phyloP scores from a whole-genome alignment of 2,113 vertebrate species.

The Erinaceus europaeus region DNA sequence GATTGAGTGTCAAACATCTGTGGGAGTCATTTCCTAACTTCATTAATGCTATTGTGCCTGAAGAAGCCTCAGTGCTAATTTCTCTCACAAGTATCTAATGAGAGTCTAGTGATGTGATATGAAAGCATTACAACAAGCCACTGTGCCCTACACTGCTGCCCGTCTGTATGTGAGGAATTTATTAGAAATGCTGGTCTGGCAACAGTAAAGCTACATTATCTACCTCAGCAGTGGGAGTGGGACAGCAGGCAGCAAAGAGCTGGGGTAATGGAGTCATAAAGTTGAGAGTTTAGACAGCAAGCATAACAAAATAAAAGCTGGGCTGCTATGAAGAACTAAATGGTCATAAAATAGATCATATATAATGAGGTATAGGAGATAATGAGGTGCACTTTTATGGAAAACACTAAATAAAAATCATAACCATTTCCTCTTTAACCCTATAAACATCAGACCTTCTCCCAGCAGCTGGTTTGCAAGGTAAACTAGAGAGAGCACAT shows the following conservation, averaged over 20 bases:
- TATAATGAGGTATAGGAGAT: conserved; percentile 68
- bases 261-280: conserved; percentile 65
- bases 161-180: conserved; percentile 10
- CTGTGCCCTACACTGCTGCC: background rate
- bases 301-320: conserved; percentile 66
- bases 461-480: conserved; percentile 46
- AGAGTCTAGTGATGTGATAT: conserved; percentile 65
- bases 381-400: conserved; percentile 68
- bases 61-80: conserved; percentile 72
- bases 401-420: conserved; percentile 75
- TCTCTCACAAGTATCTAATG: conserved; percentile 66
- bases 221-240: background rate
- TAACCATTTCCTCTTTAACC: conserved; percentile 66
- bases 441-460: conserved; percentile 59
- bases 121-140: conserved; percentile 12
- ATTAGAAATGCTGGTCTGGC: conserved; percentile 25
- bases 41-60: conserved; percentile 74
- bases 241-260: conserved; percentile 6
- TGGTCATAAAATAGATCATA: conserved; percentile 63
- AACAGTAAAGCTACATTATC: conserved; percentile 15
- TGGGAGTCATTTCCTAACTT: conserved; percentile 77
- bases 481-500: conserved; percentile 55
- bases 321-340: conserved; percentile 67
- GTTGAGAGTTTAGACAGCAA: conserved; percentile 64
- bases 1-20: conserved; percentile 77